Base-by-base conservation (phyloP, 2,888 invertebrate genomes). In the Leptura quadrifasciata region DNA sequence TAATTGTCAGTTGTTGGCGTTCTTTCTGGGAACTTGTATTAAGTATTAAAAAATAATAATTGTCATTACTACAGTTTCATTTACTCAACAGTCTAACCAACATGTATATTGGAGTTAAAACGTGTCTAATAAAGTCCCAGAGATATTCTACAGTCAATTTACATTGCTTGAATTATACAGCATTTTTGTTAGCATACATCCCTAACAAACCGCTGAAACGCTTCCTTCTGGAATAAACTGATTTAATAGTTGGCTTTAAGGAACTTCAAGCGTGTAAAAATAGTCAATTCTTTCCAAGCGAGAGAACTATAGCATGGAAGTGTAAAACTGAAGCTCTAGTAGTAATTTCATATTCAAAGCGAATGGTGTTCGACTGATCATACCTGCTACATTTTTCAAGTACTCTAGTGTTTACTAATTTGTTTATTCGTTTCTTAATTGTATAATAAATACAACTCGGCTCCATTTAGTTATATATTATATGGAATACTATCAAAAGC, bases 291-390 rank as follows among this genome's bases (percentile, higher is more conserved):
- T 47, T 47, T 47, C 47, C 47, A 15, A 47, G 47, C n/a, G 47
- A 15, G 0, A n/a, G 47, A 47, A n/a, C n/a, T 12, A n/a, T n/a
- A 47, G n/a, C 47, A 47, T 47, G n/a, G 15, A n/a, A 47, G 47
- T 47, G n/a, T 47, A 47, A 47, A 47, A 4, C n/a, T 47, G 47
- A 47, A n/a, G 47, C 47, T 47, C 47, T n/a, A n/a, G 47, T n/a
- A 12, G 0, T 47, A 15, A 47, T 47, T 47, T 47, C n/a, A 47
- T 15, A 47, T n/a, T 17, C 47, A 47, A 47, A 47, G 47, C 47
- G 1, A 47, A 47, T 47, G 17, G 3, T n/a, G 47, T 17, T n/a
- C n/a, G 47, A 47, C 4, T 47, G 47, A 47, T 39, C 39, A 39
- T 39, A 39, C 15, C 39, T 47, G 12, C n/a, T n/a, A 15, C 3